Conservation (phyloP, 2,888 invertebrate species). For the Idaea aversata region DNA sequence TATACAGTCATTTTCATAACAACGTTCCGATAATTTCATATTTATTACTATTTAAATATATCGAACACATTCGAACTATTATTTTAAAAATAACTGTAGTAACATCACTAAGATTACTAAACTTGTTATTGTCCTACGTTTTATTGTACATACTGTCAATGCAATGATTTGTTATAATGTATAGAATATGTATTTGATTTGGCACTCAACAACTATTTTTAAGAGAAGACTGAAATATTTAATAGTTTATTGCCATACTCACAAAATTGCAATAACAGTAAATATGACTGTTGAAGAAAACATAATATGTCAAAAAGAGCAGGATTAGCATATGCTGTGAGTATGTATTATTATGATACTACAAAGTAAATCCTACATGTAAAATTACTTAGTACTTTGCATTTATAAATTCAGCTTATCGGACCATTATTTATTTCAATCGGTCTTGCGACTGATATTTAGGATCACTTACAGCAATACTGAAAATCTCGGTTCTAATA, state of each 20-base stretch:
- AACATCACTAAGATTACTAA: slow-evolving; percentile 20
- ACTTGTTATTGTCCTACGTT: slow-evolving; percentile 55
- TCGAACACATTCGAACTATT: slow-evolving; percentile 2
- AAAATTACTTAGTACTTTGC: too few relatives aligned
- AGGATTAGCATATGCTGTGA: too few relatives aligned
- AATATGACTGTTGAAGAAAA: too few relatives aligned
- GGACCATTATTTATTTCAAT: too few relatives aligned
- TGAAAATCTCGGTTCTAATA: too few relatives aligned
- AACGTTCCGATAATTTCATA: neutral
- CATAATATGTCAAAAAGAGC: too few relatives aligned
- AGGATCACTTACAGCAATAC: too few relatives aligned
- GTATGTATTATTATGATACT: too few relatives aligned
- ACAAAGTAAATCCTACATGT: too few relatives aligned
- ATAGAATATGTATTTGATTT: slow-evolving; percentile 42
- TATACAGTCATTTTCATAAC: slow-evolving; percentile 12
- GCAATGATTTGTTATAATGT: neutral
- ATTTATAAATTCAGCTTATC: too few relatives aligned
- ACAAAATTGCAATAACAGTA: too few relatives aligned
- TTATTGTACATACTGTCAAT: slow-evolving; percentile 11
- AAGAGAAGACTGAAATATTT: slow-evolving; percentile 23
- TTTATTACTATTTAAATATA: neutral
- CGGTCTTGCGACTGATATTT: too few relatives aligned
- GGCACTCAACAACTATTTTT: slow-evolving; percentile 58
- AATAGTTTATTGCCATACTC: neutral
- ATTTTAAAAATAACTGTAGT: slow-evolving; percentile 42